Conservation (phyloP, 1,140 invertebrate genomes). For the Zaprionus lachaisei region DNA sequence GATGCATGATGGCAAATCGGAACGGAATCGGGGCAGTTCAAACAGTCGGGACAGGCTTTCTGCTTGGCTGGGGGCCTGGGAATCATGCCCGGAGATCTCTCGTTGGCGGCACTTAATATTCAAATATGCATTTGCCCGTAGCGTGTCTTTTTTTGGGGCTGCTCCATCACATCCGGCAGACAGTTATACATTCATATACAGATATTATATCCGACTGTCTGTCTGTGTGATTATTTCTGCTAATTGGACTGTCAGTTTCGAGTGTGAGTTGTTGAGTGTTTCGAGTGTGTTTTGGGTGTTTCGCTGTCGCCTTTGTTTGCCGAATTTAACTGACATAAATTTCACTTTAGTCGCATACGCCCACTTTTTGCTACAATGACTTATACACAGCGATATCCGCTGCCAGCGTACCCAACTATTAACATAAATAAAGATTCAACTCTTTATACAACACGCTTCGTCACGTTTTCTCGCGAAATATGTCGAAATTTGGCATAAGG, state of each 20-base stretch:
- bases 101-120: constrained; percentile 64
- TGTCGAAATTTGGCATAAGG: not conserved
- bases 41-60: constrained; percentile 60
- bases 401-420: constrained; percentile 8
- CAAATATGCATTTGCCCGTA: constrained; percentile 53
- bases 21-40: constrained; percentile 13
- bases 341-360: constrained; percentile 68
- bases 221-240: constrained; percentile 62
- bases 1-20: constrained; percentile 57
- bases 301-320: constrained; percentile 53
- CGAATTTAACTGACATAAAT: constrained; percentile 71
- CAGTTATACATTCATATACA: constrained; percentile 45
- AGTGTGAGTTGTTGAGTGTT: constrained; percentile 34
- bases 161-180: constrained; percentile 75
- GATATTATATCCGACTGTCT: constrained; percentile 33
- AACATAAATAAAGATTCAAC: constrained; percentile 26
- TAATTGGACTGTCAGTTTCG: constrained; percentile 80
- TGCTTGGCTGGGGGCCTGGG: constrained; percentile 73
- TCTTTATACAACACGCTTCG: constrained; percentile 6
- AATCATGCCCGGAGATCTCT: constrained; percentile 34
- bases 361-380: constrained; percentile 31
- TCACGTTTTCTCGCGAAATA: constrained; percentile 8
- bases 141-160: constrained; percentile 36
- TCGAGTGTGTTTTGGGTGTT: not conserved
- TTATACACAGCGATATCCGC: constrained; percentile 2